Base-by-base conservation (phyloP, 2,797 vertebrate genomes). In the Rhinichthys osculus region DNA sequence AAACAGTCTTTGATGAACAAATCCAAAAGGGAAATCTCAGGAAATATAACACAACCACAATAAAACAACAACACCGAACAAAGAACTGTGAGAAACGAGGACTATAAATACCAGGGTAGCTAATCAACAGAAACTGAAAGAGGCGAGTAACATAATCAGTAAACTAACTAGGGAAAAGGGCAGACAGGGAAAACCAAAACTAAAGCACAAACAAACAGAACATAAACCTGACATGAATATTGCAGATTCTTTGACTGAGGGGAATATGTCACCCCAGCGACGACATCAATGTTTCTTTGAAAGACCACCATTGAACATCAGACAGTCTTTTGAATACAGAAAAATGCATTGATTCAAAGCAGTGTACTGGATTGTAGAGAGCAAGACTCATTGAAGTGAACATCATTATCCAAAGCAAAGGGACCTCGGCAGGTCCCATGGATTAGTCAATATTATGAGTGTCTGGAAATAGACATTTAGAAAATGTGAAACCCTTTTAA, bases 401-500 rank as follows among this genome's bases (percentile, higher is more conserved):
- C 50, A 82, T 71, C 10, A 30, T 42, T 57, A 57, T 82, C 17
- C 42, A 82, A 82, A 71, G 50, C 66, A 71, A 42, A 82, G n/a
- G 23, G 67, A 17, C 3, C 16, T 81, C 33, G 38, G 23, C 21
- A 17, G 33, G 10, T 7, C 21, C 50, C 23, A 59, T 21, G 57
- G 35, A 57, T 40, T 38, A 42, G 67, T 82, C 67, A 57, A 30
- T 57, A 71, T 82, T 42, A 30, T 59, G 59, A 23, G 23, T 4
- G 50, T 72, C 16, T 59, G 47, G 59, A 57, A 66, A 66, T 42
- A 76, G 30, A 44, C 27, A 70, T 59, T 52, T 35, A 14, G 6
- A 83, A 52, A 67, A 69, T 33, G 7, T 47, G 44, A 86, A 81
- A 44, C 38, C 59, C 23, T n/a, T 47, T 57, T 42, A 86, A 76